Evolutionary conservation across 2,888 invertebrate species (phyloP), one percentile per base, ranked within the genome.

Genomic region (Sisyra terminalis): DNA sequence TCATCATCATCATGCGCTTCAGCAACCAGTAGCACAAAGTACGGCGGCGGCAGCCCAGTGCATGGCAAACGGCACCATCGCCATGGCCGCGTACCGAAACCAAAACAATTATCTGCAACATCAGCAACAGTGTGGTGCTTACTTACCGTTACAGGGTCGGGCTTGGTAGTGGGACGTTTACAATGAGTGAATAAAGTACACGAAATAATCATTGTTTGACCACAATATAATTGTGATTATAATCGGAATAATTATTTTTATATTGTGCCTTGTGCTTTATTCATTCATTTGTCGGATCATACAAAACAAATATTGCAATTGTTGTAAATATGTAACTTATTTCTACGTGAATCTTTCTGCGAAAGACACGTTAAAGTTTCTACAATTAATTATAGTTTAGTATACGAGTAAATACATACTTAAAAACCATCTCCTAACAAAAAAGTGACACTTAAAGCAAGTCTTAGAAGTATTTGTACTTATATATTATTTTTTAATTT

Each of bases 61-160:
- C 43, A 70, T 71, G 69, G 61, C 65, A 11, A 78, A 77, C 64
- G 73, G 77, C 51, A 50, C 51, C 44, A 61, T 71, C 49, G 69
- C 71, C 46, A 70, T 73, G 72, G 68, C 68, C 48, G 50, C 54
- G 53, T 48, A 65, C 15, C 71, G 71, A 54, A 57, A 70, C 48
- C 79, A 81, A 60, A 79, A 80, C 52, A 68, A 78, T 53, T 80
- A 78, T 50, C 24, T 43, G 8, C 43, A 43, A 32, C 84, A 43
- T 30, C 84, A 85, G 59, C 85, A 85, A 59, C 84, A 82, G 61
- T 86, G 85, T 68, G 75, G 79, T 45, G 82, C 84, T 45, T 86
- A 87, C 60, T 73, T 88, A 52, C 82, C 87, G 52, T 71, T 87
- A 46, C 81, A 87, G 64, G 80, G 81, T 51, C 67, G 87, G 64